phyloP scores from a whole-genome alignment of 2,113 vertebrate genomes.

The Callocephalon fimbriatum region DNA sequence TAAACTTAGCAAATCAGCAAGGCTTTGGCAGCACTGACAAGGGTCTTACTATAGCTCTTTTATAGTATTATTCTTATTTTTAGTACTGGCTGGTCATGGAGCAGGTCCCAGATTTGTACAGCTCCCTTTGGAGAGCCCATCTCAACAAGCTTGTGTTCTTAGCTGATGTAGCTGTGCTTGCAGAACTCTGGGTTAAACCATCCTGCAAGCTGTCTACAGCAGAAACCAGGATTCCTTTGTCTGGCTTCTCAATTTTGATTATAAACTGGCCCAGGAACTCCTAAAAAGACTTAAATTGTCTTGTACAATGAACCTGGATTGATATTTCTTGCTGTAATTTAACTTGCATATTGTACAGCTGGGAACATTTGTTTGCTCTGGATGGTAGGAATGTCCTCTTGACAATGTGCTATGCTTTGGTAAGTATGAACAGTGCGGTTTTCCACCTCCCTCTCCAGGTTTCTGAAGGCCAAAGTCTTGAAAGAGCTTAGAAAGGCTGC shows the following conservation, averaged over 20 bases:
- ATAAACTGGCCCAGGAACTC: not conserved
- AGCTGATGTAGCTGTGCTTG: not conserved
- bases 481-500: conserved; percentile 14
- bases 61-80: not conserved
- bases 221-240: conserved; percentile 8
- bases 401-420: not conserved
- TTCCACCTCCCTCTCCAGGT: not conserved
- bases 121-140: not conserved
- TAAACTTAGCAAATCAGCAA: not conserved
- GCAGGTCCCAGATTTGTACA: not conserved
- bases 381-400: conserved; percentile 46
- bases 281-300: not conserved
- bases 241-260: not conserved
- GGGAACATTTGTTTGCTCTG: conserved; percentile 44
- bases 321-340: not conserved
- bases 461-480: conserved; percentile 58
- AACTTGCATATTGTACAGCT: not conserved
- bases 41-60: not conserved
- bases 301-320: not conserved
- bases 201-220: not conserved
- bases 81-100: not conserved
- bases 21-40: not conserved
- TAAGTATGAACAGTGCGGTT: conserved; percentile 19
- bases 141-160: not conserved
- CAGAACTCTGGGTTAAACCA: not conserved